phyloP scores from a whole-genome alignment of 2,888 invertebrate genomes.

The Agrotis ipsilon region DNA sequence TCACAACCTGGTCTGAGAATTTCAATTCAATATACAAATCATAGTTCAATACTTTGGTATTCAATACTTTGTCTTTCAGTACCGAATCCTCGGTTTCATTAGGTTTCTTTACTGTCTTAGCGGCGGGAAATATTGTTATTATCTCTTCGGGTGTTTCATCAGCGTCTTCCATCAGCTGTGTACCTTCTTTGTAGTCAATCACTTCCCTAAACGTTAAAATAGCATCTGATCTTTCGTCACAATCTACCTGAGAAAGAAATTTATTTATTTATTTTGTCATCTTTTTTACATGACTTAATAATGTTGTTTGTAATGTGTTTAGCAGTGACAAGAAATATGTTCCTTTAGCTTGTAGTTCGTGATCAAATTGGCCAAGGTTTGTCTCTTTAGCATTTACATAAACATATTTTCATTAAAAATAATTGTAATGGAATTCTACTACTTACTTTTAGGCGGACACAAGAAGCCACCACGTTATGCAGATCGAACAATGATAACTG shows the following conservation, averaged over 20 bases:
- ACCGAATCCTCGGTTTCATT: neutral
- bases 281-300: too few species aligned
- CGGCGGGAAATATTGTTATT: neutral
- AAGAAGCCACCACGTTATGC: neutral
- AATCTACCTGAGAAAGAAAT: neutral
- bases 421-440: neutral
- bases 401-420: too few species aligned
- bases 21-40: slow-evolving; percentile 9
- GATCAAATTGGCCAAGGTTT: too few species aligned
- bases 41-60: neutral
- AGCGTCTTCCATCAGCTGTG: neutral
- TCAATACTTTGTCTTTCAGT: neutral
- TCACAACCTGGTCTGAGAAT: neutral
- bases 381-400: too few species aligned
- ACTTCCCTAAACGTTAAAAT: slow-evolving; percentile 1
- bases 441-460: slow-evolving; percentile 7
- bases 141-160: neutral
- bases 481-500: slow-evolving; percentile 11
- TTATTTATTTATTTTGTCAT: too few species aligned
- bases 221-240: neutral
- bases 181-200: neutral
- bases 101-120: too few species aligned
- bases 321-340: too few species aligned
- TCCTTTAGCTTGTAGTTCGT: too few species aligned
- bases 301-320: too few species aligned